A percentile compares a stretch with the other conserved stretches of the same genome.
phyloP scores from a whole-genome alignment of 2,888 invertebrate genomes.

The Allophyes oxyacanthae region DNA sequence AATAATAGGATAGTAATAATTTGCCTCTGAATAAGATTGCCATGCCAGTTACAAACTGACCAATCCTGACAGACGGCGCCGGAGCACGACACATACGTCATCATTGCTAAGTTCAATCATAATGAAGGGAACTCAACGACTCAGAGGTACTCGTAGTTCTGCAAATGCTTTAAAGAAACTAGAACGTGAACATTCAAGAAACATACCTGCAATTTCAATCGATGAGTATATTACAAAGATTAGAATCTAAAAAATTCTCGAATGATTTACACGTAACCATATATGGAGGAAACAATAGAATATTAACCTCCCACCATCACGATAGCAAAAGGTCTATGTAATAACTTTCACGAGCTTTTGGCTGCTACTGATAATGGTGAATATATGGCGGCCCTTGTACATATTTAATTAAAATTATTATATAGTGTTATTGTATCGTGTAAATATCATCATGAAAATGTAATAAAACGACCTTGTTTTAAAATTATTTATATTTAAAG shows the following conservation, averaged over 20 bases:
- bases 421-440: constrained; percentile 3
- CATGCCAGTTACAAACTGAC: too few relatives aligned
- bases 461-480: too few relatives aligned
- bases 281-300: constrained; percentile 66
- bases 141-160: too few relatives aligned
- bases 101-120: too few relatives aligned
- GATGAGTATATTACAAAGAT: constrained; percentile 36
- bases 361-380: constrained; percentile 54
- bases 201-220: constrained; percentile 32
- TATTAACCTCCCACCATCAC: constrained; percentile 58
- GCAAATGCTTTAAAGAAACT: too few relatives aligned
- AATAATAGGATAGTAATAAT: too few relatives aligned
- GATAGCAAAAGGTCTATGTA: constrained; percentile 64
- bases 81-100: too few relatives aligned
- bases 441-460: constrained; percentile 12
- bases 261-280: constrained; percentile 48
- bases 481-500: too few relatives aligned
- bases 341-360: constrained; percentile 58
- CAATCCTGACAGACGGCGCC: too few relatives aligned
- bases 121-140: too few relatives aligned
- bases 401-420: constrained; percentile 39
- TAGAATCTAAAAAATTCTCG: constrained; percentile 44
- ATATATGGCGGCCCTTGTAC: constrained; percentile 46
- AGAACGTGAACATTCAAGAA: too few relatives aligned
- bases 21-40: too few relatives aligned